These are phyloP conservation scores for Coptodon bakossiorum DNA, from an alignment of 2,113 vertebrate genomes.

Conservation along the genomic window DNA sequence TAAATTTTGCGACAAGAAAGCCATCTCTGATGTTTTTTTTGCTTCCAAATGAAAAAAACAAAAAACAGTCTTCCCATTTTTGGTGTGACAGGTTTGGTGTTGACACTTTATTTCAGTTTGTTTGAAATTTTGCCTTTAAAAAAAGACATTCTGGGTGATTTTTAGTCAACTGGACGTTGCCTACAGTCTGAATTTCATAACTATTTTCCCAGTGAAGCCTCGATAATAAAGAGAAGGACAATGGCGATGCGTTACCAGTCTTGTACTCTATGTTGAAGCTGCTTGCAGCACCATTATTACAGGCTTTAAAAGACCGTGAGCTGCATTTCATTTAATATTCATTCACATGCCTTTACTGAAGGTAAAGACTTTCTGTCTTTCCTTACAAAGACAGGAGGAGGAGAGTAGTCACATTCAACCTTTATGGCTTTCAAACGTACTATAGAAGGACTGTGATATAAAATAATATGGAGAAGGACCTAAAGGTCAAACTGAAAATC, in stretches of 20 bases:
- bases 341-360: background rate
- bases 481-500: background rate
- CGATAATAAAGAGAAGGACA: constrained; percentile 6
- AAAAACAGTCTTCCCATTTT: constrained; percentile 40
- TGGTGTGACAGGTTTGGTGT: background rate
- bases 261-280: background rate
- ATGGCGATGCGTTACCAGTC: background rate
- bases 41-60: background rate
- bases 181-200: background rate
- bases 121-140: background rate
- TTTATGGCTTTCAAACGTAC: background rate
- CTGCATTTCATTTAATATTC: background rate
- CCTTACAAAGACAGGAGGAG: background rate
- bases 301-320: background rate
- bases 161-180: background rate
- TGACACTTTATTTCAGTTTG: background rate
- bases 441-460: background rate
- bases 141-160: background rate
- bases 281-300: background rate
- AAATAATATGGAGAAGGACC: background rate
- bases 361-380: background rate
- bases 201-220: constrained; percentile 5
- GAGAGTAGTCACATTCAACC: background rate
- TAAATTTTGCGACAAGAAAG: background rate
- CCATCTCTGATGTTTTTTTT: background rate